Evolutionary conservation across 2,113 vertebrate genomes (phyloP).

Genomic region (Anarrhichthys ocellatus): DNA sequence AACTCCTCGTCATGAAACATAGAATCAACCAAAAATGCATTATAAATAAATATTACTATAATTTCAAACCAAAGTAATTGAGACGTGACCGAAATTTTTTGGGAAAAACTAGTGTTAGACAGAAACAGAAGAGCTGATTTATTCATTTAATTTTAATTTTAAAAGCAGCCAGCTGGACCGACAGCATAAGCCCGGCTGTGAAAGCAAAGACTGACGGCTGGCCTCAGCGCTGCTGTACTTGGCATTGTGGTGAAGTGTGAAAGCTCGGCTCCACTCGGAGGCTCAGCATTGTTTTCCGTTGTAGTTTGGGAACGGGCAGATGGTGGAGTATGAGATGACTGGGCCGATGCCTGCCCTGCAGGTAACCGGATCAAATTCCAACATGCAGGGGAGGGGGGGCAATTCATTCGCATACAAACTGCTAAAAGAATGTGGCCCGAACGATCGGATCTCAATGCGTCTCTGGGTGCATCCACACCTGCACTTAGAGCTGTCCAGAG

Average conservation of each 20-base stretch:
- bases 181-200: neutral
- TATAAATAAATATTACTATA: neutral
- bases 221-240: constrained; percentile 42
- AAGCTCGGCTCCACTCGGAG: constrained; percentile 16
- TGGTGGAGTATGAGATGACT: constrained; percentile 41
- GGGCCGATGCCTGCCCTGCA: constrained; percentile 33
- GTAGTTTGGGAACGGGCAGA: constrained; percentile 30
- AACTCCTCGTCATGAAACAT: neutral
- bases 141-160: constrained; percentile 23
- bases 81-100: neutral
- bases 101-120: constrained; percentile 12
- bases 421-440: neutral
- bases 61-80: neutral
- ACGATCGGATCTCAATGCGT: no score
- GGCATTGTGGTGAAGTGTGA: constrained; percentile 31
- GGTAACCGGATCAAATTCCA: neutral
- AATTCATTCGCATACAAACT: neutral
- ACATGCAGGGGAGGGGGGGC: neutral
- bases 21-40: neutral
- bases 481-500: no score
- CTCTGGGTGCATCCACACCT: no score
- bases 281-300: constrained; percentile 23
- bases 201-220: constrained; percentile 3
- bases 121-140: neutral
- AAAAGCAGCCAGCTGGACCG: constrained; percentile 2